Conservation (phyloP, 2,888 invertebrate species). For the Morpho deidamia region DNA sequence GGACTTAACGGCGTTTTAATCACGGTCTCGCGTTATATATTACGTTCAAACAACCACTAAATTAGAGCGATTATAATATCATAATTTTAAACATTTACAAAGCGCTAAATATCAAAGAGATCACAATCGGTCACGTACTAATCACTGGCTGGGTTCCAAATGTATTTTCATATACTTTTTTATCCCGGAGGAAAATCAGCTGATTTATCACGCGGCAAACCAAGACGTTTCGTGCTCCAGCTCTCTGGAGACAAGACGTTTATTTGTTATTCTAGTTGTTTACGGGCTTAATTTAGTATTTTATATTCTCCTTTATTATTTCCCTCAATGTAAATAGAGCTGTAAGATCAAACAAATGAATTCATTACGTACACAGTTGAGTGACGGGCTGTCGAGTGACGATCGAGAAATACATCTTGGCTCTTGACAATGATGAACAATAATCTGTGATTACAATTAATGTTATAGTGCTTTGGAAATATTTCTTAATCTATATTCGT, state of each 20-base stretch:
- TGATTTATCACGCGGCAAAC: constrained; percentile 14
- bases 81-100: too few species aligned
- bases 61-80: too few species aligned
- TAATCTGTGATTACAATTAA: too few species aligned
- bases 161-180: background rate
- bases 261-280: constrained; percentile 17
- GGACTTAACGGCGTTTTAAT: too few species aligned
- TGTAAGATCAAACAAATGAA: background rate
- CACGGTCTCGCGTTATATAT: too few species aligned
- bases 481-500: too few species aligned
- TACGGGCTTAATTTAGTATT: constrained; percentile 8
- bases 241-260: constrained; percentile 5
- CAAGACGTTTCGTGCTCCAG: constrained; percentile 10
- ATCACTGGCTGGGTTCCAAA: constrained; percentile 1
- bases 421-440: too few species aligned
- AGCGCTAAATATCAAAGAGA: background rate
- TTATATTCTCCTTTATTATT: constrained; percentile 1
- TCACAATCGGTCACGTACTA: constrained; percentile 5
- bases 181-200: background rate
- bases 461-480: too few species aligned
- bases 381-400: too few species aligned
- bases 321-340: background rate
- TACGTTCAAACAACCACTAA: too few species aligned
- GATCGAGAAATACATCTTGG: too few species aligned
- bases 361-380: background rate